Evolutionary conservation across 1,140 invertebrate genomes (phyloP), one percentile per base, ranked within the genome.

Genomic region (Pogonomyrmex californicus): DNA sequence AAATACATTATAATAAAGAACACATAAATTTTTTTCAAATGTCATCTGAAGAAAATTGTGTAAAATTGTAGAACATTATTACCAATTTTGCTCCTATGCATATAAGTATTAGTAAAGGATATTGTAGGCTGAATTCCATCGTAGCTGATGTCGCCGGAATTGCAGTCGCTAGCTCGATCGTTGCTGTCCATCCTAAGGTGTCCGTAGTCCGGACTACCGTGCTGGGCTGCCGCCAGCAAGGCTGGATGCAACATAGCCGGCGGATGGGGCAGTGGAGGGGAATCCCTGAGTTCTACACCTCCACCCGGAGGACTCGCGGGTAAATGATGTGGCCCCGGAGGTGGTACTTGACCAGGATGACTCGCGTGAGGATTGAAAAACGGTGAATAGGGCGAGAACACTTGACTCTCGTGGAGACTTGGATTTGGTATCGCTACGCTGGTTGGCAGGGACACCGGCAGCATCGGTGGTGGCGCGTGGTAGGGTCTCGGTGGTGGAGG

Each of bases 381-480:
- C 85, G 98, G 98, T 93, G 97, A 98, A 95, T 98, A 98, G 82
- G 98, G 98, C 83, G 98, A 98, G 95, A 98, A 98, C 90, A 99
- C 97, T 95, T 99, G 98, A 87, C 98, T 98, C 95, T 99, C 98
- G 96, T 99, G 98, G 88, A 99, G 96, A 92, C 98, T 98, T 60
- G 98, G 99, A 95, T 99, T 99, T 75, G 98, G 98, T 95, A 99
- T 99, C 93, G 98, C 98, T 92, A 99, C 98, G 78, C 98, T 98
- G 58, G 98, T 99, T 85, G 98, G 98, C 94, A 99, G 96, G 82
- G 98, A 98, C 66, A 98, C 97, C 68, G 97, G 97, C 92, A 98
- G 96, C 96, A 98, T 97, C 88, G 98, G 97, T 75, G 98, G 98
- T 87, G 97, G 96, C 81, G 96, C 96, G 91, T 97, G 96, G 94